phyloP scores from a whole-genome alignment of 2,797 vertebrate species.

The Gallinago stenura region DNA sequence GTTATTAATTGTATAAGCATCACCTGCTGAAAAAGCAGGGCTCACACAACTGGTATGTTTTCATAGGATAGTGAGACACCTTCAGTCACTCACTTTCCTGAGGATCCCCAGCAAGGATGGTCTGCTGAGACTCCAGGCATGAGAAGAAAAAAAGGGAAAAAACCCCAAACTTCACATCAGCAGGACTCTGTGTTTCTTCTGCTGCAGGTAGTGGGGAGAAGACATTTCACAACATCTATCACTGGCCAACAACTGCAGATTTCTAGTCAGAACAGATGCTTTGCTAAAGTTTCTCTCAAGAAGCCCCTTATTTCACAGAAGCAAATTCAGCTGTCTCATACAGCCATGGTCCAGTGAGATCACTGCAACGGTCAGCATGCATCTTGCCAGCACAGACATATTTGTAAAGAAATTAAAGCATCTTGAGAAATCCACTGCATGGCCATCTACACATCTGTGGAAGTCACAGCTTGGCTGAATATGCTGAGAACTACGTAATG shows the following conservation, averaged over 20 bases:
- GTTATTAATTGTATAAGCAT: not conserved
- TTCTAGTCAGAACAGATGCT: not conserved
- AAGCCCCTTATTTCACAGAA: not conserved
- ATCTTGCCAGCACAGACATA: not conserved
- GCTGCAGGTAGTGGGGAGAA: not conserved
- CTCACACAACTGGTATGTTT: not conserved
- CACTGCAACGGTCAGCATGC: not conserved
- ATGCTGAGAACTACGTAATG: not conserved
- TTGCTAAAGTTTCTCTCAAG: not conserved
- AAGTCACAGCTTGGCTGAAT: not conserved
- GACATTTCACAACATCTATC: not conserved
- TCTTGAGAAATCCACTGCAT: not conserved
- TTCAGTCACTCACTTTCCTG: not conserved
- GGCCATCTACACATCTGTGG: not conserved
- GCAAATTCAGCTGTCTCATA: not conserved
- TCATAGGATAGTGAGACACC: not conserved
- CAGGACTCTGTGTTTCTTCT: not conserved
- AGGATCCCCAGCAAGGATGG: not conserved
- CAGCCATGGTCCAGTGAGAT: fast-evolving
- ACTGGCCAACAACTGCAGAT: not conserved
- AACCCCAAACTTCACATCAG: not conserved
- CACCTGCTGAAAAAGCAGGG: not conserved
- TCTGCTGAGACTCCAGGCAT: not conserved
- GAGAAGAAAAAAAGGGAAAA: not conserved
- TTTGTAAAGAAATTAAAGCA: not conserved